Base-by-base conservation (phyloP, 2,797 vertebrate species). In the Xiphorhynchus erythropygius region DNA sequence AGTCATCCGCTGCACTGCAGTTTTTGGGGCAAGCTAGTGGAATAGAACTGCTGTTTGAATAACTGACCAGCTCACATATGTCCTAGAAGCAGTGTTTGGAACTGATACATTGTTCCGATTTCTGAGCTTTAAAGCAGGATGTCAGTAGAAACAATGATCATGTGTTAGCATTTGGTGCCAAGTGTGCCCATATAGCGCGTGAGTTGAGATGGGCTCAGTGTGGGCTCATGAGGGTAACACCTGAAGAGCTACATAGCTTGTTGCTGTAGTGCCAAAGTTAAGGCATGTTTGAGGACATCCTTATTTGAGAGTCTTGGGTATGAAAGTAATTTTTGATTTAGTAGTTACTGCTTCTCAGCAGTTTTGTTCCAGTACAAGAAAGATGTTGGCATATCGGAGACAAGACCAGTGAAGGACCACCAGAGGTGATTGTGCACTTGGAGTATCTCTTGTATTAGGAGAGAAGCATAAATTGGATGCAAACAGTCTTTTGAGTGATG, bases 1-100 rank as follows among this genome's bases (percentile, higher is more conserved):
- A 98, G 98, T 97, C 7, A 59, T 71, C 35, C 89, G n/a, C 50
- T 90, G 14, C 65, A 22, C 18, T n/a, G 2, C 42, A 52, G 25
- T 33, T 80, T 59, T 41, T 67, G 88, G 65, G 27, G 27, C 25
- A 13, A 15, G 32, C 30, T 79, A 7, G 35, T 70, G 56, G 19
- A 77, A 28, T 33, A 52, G 80, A 87, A 30, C 28, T 50, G 41
- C 60, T 75, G 11, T 62, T 67, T 30, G 18, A 60, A 37, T 63
- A 92, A 50, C 10, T 62, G 52, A 42, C 18, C 30, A 47, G 18
- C 44, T 88, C 11, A 15, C 35, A 10, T 27, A 2, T 80, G 11
- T n/a, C 11, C 15, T 76, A 13, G 50, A 41, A 83, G 11, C 17
- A 27, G 18, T 41, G 4, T 59, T 88, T 70, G 52, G 21, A 90